Evolutionary conservation across 2,888 invertebrate genomes (phyloP), one percentile per base, ranked within the genome.

Genomic region (Brachyptera putata): DNA sequence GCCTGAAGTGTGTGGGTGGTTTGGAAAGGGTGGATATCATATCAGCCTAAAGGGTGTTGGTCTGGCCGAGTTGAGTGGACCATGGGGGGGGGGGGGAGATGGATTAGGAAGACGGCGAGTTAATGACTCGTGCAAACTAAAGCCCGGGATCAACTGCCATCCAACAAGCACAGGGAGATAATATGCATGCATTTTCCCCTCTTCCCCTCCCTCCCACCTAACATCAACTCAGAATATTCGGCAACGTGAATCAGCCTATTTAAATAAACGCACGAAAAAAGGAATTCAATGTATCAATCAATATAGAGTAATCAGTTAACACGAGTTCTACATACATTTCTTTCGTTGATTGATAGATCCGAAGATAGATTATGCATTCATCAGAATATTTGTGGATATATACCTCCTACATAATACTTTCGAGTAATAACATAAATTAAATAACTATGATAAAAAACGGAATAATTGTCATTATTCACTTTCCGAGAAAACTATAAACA

Each of bases 61-160:
- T 36, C 36, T 34, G 57, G 46, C 56, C 25, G 39, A 24, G 39
- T 56, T 56, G 56, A 56, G 39, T 56, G 56, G 41, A 56, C 56
- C 56, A 56, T 49, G 22, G 30, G 30, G 30, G 74, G 73, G 74
- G 70, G 24, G 18, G 49, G 14, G 37, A 25, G 72, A 71, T 66
- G 75, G 76, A 76, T 76, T 76, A 75, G 74, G 74, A 60, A 60
- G 72, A 70, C 70, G 69, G 72, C 25, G 72, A 74, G 74, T 77
- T 76, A 77, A 77, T 77, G 77, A 76, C 75, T 76, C 76, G 77
- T 76, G 75, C 74, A 74, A 75, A 71, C 58, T 57, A 63, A 76
- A 76, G 76, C 73, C 76, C 74, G 68, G 76, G 76, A 76, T 76
- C 75, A 76, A 73, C 61, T 56, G 55, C 55, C 41, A 58, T 36